Evolutionary conservation across 2,888 invertebrate species (phyloP).

Genomic region (Callyntrura sp.): DNA sequence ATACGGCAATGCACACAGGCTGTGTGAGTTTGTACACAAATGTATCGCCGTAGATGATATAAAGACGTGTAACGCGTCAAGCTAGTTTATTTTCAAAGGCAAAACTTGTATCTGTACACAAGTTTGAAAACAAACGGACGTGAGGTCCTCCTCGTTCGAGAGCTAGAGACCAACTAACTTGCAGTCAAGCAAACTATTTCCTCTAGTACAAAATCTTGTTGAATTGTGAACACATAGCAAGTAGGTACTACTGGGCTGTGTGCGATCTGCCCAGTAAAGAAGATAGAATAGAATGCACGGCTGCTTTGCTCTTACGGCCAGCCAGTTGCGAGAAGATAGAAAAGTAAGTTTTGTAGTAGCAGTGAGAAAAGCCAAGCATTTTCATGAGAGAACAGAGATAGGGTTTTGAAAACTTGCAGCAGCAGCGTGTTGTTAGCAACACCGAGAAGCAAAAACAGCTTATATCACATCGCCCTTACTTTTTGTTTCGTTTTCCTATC

Average conservation of each 20-base stretch:
- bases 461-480: conserved; percentile 59
- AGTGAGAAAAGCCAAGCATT: conserved; percentile 52
- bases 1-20: neutral
- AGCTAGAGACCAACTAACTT: conserved; percentile 74
- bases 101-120: neutral
- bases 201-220: conserved; percentile 53
- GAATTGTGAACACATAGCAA: conserved; percentile 19
- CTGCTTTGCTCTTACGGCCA: neutral
- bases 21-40: neutral
- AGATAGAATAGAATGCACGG: neutral
- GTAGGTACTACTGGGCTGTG: too few relatives aligned
- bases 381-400: conserved; percentile 52
- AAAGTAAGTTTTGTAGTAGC: neutral
- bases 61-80: too few relatives aligned
- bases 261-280: conserved; percentile 25
- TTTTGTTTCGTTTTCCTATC: neutral
- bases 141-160: conserved; percentile 70
- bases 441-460: neutral
- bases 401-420: conserved; percentile 43
- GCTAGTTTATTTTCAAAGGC: too few relatives aligned
- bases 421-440: conserved; percentile 19
- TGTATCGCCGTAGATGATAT: too few relatives aligned
- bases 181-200: conserved; percentile 39
- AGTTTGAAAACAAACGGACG: conserved; percentile 51
- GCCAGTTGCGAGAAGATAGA: neutral